Evolutionary conservation across 2,888 invertebrate species (phyloP).

Genomic region (Sclerodermus sp.): DNA sequence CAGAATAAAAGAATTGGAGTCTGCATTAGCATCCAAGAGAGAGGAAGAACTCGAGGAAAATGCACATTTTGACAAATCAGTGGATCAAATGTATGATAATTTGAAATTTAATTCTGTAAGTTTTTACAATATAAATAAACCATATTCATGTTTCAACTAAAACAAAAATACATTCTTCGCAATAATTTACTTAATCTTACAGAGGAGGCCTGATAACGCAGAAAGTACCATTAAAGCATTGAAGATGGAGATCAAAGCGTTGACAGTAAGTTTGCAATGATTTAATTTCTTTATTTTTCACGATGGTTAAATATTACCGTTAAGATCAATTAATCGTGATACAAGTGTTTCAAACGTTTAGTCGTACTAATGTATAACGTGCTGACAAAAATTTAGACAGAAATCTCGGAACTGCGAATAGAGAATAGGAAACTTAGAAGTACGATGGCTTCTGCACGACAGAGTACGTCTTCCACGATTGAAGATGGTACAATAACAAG

Average conservation of each 20-base stretch:
- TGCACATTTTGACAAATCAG: constrained; percentile 61
- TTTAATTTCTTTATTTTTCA: background rate
- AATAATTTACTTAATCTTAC: constrained; percentile 45
- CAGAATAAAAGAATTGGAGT: constrained; percentile 61
- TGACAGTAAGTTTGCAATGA: constrained; percentile 62
- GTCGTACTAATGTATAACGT: background rate
- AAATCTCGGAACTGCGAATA: constrained; percentile 59
- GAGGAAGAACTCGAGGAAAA: constrained; percentile 62
- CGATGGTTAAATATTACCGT: background rate
- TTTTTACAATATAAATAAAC: background rate
- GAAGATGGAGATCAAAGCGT: constrained; percentile 70
- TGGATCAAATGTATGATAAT: constrained; percentile 65
- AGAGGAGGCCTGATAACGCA: constrained; percentile 66
- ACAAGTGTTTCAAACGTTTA: too few species aligned
- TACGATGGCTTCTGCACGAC: constrained; percentile 58
- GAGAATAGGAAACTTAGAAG: constrained; percentile 61
- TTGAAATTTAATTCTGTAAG: constrained; percentile 63
- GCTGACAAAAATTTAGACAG: constrained; percentile 53
- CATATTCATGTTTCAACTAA: too few species aligned
- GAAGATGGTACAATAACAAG: constrained; percentile 57
- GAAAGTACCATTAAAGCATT: constrained; percentile 67
- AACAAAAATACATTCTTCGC: too few species aligned
- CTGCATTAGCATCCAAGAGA: constrained; percentile 60
- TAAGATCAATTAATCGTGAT: too few species aligned
- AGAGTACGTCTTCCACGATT: constrained; percentile 23